Evolutionary conservation across 2,797 vertebrate genomes (phyloP), one percentile per base, ranked within the genome.

Genomic region (Enteromius anoplus): DNA sequence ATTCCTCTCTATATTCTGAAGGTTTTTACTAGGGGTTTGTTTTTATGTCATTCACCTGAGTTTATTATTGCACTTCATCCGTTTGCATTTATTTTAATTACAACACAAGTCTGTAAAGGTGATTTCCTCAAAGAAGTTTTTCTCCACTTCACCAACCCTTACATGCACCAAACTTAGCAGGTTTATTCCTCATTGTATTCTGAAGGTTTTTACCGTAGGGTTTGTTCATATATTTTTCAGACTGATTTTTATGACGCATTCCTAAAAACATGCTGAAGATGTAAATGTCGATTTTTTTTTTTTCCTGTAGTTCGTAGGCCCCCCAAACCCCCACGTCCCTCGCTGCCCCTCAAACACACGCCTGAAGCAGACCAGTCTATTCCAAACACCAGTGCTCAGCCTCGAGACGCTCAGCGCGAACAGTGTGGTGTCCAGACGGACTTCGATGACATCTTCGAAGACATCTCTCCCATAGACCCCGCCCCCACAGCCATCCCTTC

Each of bases 241-340:
- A 6, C 49, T 51, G 49, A 51, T 51, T 19, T 7, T 1, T 51
- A 51, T 51, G 49, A 7, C 5, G 1, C 19, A 19, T 51, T 19
- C 42, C 42, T 42, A 42, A 42, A 42, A 42, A 21, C 19, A 21
- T 21, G 6, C 2, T 0, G 1, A 58, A 3, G 3, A 55, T 53
- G 5, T n/a, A n/a, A n/a, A n/a, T n/a, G n/a, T n/a, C n/a, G n/a
- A n/a, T n/a, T n/a, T n/a, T n/a, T n/a, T n/a, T n/a, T n/a, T n/a
- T n/a, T n/a, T 77, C 93, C 23, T 88, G 26, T 90, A 96, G 95
- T 86, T 11, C 93, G 88, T 84, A 92, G 90, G 88, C 95, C 94
- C 45, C 92, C 91, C 81, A 96, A 94, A 88, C 96, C 96, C 12
- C 93, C 94, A 0, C 95, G 94, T 7, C 96, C 95, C 2, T 88